Evolutionary conservation across 2,797 vertebrate genomes (phyloP).

Genomic region (Eulemur mongoz): DNA sequence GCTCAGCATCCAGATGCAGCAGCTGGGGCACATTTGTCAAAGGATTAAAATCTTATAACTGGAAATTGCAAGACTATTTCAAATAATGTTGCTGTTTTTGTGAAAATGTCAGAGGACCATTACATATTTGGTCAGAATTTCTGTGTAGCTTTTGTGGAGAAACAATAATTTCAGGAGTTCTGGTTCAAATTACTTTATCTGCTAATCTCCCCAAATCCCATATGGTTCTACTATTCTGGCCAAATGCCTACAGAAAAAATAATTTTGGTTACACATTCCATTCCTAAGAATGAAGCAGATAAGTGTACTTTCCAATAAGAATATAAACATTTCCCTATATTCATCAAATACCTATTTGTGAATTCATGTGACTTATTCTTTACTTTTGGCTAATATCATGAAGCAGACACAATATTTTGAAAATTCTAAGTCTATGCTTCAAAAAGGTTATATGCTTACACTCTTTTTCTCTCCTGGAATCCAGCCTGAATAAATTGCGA

Average conservation of each 20-base stretch:
- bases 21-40: background rate
- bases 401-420: background rate
- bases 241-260: conserved; percentile 31
- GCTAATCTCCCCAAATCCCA: background rate
- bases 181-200: background rate
- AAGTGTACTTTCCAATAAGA: background rate
- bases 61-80: conserved; percentile 31
- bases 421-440: background rate
- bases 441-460: background rate
- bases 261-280: background rate
- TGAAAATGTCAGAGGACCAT: background rate
- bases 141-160: background rate
- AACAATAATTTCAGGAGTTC: background rate
- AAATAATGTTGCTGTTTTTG: background rate
- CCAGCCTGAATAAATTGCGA: background rate
- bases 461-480: background rate
- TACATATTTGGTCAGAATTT: conserved; percentile 39
- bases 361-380: background rate
- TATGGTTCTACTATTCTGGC: background rate
- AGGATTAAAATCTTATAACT: background rate
- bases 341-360: background rate
- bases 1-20: background rate
- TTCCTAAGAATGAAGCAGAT: background rate
- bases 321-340: background rate
- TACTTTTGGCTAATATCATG: background rate